phyloP scores from a whole-genome alignment of 2,888 invertebrate species.

The Coecobrya sp. region DNA sequence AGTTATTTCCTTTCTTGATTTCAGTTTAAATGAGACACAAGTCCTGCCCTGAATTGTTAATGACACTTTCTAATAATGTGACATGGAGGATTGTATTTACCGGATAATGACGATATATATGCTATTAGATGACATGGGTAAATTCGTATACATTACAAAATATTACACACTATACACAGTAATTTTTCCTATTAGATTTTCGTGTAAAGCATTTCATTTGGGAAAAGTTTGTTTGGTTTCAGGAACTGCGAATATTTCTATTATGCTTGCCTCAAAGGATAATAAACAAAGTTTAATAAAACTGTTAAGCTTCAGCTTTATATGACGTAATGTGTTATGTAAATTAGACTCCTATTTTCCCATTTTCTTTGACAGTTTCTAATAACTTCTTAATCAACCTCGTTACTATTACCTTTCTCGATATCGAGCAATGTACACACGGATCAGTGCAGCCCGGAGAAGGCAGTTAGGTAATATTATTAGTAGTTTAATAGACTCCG shows the following conservation, averaged over 20 bases:
- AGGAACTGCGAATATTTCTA: background rate
- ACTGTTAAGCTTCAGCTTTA: slow-evolving; percentile 39
- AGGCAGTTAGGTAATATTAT: slow-evolving; percentile 4
- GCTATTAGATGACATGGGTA: background rate
- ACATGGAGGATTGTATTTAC: background rate
- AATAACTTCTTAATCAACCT: slow-evolving; percentile 81
- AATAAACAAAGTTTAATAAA: slow-evolving; percentile 23
- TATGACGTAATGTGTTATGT: slow-evolving; percentile 43
- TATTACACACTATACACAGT: background rate
- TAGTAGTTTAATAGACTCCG: slow-evolving; percentile 46
- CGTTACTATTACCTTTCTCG: slow-evolving; percentile 57
- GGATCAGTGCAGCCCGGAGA: background rate
- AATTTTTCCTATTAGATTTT: background rate
- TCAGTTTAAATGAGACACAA: slow-evolving; percentile 63
- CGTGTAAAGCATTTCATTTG: slow-evolving; percentile 18
- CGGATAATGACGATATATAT: slow-evolving; percentile 10
- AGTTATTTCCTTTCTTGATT: slow-evolving; percentile 71
- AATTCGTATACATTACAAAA: background rate
- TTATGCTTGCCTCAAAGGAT: background rate
- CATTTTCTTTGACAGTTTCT: slow-evolving; percentile 79
- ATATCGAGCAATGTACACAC: slow-evolving; percentile 4
- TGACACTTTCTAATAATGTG: slow-evolving; percentile 20
- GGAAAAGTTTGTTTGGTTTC: background rate
- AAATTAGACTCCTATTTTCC: slow-evolving; percentile 68
- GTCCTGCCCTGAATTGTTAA: slow-evolving; percentile 73